Evolutionary conservation across 1,140 invertebrate species (phyloP).

Genomic region (Laupala kohalensis): DNA sequence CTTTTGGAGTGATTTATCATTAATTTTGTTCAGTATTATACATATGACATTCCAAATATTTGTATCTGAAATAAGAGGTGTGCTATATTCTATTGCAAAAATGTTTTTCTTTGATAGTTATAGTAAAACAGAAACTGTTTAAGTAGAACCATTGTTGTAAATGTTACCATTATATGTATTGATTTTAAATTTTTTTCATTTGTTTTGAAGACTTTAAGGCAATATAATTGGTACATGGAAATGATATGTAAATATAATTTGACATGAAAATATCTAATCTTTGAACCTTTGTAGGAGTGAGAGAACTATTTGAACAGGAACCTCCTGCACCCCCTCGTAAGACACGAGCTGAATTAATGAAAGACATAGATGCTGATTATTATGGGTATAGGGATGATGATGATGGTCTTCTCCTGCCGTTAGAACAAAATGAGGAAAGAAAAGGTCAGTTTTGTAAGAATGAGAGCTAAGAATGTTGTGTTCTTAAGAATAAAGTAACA

Average conservation of each 20-base stretch:
- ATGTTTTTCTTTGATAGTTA: no score
- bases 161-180: background rate
- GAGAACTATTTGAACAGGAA: conserved; percentile 95
- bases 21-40: no score
- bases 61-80: no score
- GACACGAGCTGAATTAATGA: conserved; percentile 92
- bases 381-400: conserved; percentile 96
- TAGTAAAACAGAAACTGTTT: no score
- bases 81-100: no score
- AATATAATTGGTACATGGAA: background rate
- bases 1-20: no score
- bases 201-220: background rate
- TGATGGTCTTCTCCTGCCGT: conserved; percentile 82
- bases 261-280: background rate
- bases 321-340: conserved; percentile 76
- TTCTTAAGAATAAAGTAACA: no score
- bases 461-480: no score
- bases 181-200: background rate
- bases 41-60: no score
- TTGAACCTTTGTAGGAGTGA: conserved; percentile 57
- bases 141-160: no score
- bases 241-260: background rate
- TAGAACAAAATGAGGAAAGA: conserved; percentile 73
- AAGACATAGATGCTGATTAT: conserved; percentile 95
- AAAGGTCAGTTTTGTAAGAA: conserved; percentile 32